These are phyloP conservation scores for Acanthochromis polyacanthus DNA, from an alignment of 2,113 vertebrate species.

Conservation along the genomic window DNA sequence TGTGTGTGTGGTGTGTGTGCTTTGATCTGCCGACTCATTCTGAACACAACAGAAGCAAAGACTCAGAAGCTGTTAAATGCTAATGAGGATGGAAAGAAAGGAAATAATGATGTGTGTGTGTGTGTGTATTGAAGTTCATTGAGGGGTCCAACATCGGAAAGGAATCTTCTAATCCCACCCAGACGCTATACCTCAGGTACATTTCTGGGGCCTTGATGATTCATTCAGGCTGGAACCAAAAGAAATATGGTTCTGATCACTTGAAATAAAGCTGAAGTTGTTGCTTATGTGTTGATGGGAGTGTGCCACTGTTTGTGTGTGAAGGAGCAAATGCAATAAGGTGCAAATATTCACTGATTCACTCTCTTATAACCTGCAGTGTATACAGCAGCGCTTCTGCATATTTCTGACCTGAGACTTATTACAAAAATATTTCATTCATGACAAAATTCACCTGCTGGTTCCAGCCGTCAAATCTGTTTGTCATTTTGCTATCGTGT, in stretches of 20 bases:
- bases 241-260: constrained; percentile 82
- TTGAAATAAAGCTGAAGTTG: constrained; percentile 20
- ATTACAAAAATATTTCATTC: constrained; percentile 7
- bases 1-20: constrained; percentile 21
- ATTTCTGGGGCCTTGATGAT: constrained; percentile 60
- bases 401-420: constrained; percentile 43
- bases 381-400: constrained; percentile 61
- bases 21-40: constrained; percentile 77
- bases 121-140: constrained; percentile 23
- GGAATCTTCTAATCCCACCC: constrained; percentile 76
- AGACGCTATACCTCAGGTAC: constrained; percentile 53
- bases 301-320: not conserved
- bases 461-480: no score
- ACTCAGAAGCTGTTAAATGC: constrained; percentile 41
- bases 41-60: constrained; percentile 54
- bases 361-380: constrained; percentile 5
- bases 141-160: constrained; percentile 31
- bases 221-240: constrained; percentile 54
- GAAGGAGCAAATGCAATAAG: not conserved
- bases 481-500: no score
- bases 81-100: constrained; percentile 49
- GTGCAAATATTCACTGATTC: constrained; percentile 5
- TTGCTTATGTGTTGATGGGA: not conserved
- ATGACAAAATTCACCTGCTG: not conserved
- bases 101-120: constrained; percentile 8